Conservation (phyloP, 1,140 invertebrate species). For the Adoxophyes honmai region DNA sequence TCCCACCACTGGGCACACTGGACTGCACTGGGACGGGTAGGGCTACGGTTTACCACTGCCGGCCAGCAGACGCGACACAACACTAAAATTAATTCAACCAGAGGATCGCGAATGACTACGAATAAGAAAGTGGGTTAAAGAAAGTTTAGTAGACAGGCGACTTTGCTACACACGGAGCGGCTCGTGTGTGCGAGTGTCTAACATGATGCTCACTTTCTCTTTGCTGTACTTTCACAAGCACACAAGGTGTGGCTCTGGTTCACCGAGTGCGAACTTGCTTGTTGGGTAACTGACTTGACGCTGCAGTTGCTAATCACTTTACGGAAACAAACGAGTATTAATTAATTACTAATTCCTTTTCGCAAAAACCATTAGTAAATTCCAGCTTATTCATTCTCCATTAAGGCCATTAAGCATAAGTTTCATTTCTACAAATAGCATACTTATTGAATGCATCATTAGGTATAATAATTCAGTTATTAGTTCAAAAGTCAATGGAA, state of each 20-base stretch:
- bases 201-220: conserved; percentile 73
- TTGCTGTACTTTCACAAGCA: conserved; percentile 73
- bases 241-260: conserved; percentile 63
- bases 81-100: conserved; percentile 57
- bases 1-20: conserved; percentile 50
- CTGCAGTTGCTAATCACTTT: not conserved
- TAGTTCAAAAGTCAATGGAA: too few relatives aligned
- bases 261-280: conserved; percentile 49
- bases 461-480: too few relatives aligned
- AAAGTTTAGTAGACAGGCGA: conserved; percentile 67
- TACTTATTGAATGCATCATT: too few relatives aligned
- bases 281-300: conserved; percentile 48
- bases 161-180: conserved; percentile 53
- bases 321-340: not conserved
- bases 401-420: too few relatives aligned
- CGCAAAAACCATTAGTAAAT: too few relatives aligned
- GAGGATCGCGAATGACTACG: conserved; percentile 48
- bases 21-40: conserved; percentile 65
- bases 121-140: conserved; percentile 75
- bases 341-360: too few relatives aligned
- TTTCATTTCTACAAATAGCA: too few relatives aligned
- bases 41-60: conserved; percentile 59
- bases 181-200: conserved; percentile 51
- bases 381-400: too few relatives aligned
- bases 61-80: conserved; percentile 57